Evolutionary conservation across 2,797 vertebrate species (phyloP), one percentile per base, ranked within the genome.

Genomic region (Menidia menidia): DNA sequence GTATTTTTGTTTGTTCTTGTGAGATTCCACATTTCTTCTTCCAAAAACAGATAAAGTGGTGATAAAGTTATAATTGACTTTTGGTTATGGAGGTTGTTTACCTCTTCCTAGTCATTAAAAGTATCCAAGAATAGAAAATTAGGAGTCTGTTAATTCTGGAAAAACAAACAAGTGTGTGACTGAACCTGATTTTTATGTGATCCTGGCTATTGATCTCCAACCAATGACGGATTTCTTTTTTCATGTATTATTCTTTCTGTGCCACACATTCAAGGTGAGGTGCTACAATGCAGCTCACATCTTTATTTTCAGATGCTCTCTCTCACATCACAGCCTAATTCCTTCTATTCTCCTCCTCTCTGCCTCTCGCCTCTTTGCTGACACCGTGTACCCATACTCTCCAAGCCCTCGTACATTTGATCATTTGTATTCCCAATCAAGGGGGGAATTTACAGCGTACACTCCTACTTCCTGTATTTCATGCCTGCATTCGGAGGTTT

Each of bases 121-220:
- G 84, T 84, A 88, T 89, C 94, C 91, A 92, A 92, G 93, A 93
- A 94, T 94, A 94, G 93, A 85, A 92, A 93, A 94, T 94, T 93
- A 94, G 90, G 87, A 89, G 87, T 86, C 71, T 85, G 90, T 90
- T 94, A 91, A 93, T 91, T 91, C 89, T 25, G 78, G 25, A 25
- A 86, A 92, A 91, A 92, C 88, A 92, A 92, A 93, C 90, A 92
- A 65, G 25, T 55, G 75, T 72, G 81, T 65, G 78, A 80, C 84
- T 81, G 81, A 85, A 89, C 84, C 66, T 11, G 67, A 82, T 83
- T 90, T 75, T 80, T 80, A 75, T 92, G 89, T 89, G 87, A 91
- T 92, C 88, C 76, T 62, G 6, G 58, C 86, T 80, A 84, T 87
- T 86, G 85, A 91, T 87, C 87, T 91, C 86, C 74, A 88, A 87